Percentiles rank a stretch among this genome's conserved stretches.
Conservation (phyloP, 2,888 invertebrate species). For the Leucoptera coffeella region DNA sequence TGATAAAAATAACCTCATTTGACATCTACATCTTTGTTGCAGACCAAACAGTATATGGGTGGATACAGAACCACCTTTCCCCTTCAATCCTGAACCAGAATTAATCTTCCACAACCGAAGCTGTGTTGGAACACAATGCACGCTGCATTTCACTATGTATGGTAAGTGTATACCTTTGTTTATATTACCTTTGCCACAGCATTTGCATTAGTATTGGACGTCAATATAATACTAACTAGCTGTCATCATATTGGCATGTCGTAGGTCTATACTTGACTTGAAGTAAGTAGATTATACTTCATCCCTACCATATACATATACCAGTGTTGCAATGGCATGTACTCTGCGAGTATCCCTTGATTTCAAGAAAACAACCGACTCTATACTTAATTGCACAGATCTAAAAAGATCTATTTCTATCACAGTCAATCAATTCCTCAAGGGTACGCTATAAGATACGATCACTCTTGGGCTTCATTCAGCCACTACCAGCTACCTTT, state of each 20-base stretch:
- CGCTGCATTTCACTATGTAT: conserved; percentile 1
- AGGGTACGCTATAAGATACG: too few species aligned
- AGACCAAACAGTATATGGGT: conserved; percentile 2
- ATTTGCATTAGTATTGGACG: neutral
- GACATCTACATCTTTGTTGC: too few species aligned
- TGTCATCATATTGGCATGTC: neutral
- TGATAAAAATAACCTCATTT: too few species aligned
- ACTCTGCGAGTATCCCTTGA: neutral
- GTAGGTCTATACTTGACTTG: neutral
- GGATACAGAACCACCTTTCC: conserved; percentile 2
- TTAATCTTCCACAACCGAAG: neutral
- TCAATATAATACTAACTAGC: too few species aligned
- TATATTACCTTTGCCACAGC: neutral
- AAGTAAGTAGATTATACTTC: neutral
- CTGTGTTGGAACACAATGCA: neutral
- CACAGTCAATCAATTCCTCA: neutral
- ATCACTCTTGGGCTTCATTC: too few species aligned
- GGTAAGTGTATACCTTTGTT: conserved; percentile 1
- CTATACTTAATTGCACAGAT: too few species aligned
- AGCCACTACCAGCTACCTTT: too few species aligned
- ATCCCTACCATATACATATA: too few species aligned
- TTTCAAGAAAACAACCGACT: too few species aligned
- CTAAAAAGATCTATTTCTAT: neutral
- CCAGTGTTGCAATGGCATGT: neutral
- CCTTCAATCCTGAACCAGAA: neutral